Conservation (phyloP, 2,113 vertebrate species). For the Rhombomys opimus region DNA sequence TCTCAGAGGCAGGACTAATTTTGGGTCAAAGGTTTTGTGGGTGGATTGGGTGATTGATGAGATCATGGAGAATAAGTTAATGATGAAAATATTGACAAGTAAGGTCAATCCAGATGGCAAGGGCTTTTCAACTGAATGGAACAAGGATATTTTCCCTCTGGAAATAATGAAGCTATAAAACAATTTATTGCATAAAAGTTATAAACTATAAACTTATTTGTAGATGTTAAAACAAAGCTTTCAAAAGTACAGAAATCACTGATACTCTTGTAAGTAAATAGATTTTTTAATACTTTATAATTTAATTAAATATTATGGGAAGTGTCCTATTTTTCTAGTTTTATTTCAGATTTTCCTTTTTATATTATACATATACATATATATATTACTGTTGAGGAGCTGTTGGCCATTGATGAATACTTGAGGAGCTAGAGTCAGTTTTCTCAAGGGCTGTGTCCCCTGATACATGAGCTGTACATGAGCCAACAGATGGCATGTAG, state of each 20-base stretch:
- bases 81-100: neutral
- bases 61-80: neutral
- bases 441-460: neutral
- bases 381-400: neutral
- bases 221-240: neutral
- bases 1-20: too few species aligned
- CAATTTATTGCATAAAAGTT: neutral
- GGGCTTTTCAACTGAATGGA: neutral
- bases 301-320: neutral
- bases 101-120: neutral
- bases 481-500: neutral
- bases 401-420: neutral
- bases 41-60: neutral
- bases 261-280: neutral
- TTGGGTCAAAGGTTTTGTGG: too few species aligned
- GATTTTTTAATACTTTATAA: neutral
- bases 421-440: neutral
- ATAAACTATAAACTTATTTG: neutral
- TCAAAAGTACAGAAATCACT: neutral
- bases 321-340: neutral
- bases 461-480: neutral
- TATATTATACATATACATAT: neutral
- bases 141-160: neutral
- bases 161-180: neutral
- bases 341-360: neutral